phyloP scores from a whole-genome alignment of 2,888 invertebrate genomes.

The Xestia sexstrigata region DNA sequence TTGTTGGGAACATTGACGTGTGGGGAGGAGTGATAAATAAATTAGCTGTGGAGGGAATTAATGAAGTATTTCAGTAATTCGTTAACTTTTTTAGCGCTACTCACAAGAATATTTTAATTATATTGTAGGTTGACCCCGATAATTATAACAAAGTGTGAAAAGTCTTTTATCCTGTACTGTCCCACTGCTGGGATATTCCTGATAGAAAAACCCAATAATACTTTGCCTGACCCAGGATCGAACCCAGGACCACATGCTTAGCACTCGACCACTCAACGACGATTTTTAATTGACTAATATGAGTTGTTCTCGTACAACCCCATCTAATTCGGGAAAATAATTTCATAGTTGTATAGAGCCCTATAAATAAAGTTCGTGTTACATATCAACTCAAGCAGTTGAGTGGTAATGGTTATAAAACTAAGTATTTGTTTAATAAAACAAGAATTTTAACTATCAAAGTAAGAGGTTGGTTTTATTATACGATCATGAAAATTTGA shows the following conservation, averaged over 20 bases:
- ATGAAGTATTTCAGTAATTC: not conserved
- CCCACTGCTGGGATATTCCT: not conserved
- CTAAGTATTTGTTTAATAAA: slow-evolving; percentile 33
- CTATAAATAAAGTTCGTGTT: not conserved
- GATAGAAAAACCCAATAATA: not conserved
- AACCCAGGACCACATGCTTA: not conserved
- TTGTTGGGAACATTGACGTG: slow-evolving; percentile 17
- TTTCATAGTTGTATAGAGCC: not conserved
- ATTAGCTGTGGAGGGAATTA: slow-evolving; percentile 6
- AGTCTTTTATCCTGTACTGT: no score
- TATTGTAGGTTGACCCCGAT: no score
- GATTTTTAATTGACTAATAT: not conserved
- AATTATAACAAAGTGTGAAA: no score
- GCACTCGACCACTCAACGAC: not conserved
- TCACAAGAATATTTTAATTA: not conserved
- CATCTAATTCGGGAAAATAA: not conserved
- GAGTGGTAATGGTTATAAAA: not conserved
- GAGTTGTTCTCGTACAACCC: not conserved
- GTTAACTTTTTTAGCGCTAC: not conserved
- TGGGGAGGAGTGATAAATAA: not conserved
- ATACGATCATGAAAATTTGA: slow-evolving; percentile 41
- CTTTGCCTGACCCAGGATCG: not conserved
- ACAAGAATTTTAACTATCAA: slow-evolving; percentile 40
- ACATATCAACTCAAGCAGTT: not conserved
- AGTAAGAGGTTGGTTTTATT: slow-evolving; percentile 41